A percentile compares a stretch with the other conserved stretches of the same genome.
Conservation (phyloP, 2,888 invertebrate species). For the Serripes groenlandicus region DNA sequence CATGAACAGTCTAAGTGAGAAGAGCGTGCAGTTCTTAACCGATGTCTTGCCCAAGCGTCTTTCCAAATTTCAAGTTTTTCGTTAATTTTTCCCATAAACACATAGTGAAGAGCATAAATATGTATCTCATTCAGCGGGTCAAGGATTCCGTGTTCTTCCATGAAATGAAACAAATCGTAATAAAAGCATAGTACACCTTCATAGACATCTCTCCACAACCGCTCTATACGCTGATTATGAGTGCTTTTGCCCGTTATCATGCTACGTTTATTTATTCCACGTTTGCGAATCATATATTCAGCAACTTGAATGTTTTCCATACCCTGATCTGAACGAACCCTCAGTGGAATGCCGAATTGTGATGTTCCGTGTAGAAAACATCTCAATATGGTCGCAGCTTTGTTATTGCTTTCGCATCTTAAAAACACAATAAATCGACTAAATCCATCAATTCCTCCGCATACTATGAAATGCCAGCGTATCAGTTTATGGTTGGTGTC, state of each 20-base stretch:
- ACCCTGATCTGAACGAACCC: constrained; percentile 47
- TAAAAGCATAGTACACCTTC: constrained; percentile 47
- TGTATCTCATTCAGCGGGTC: constrained; percentile 34
- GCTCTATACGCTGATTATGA: constrained; percentile 25
- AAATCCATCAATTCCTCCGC: constrained; percentile 55
- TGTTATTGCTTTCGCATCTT: constrained; percentile 49
- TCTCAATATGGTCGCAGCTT: constrained; percentile 38
- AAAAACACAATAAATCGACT: constrained; percentile 40
- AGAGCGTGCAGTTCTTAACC: constrained; percentile 50
- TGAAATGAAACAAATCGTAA: constrained; percentile 47
- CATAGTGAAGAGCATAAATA: constrained; percentile 42
- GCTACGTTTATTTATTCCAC: constrained; percentile 33
- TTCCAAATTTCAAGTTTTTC: constrained; percentile 38
- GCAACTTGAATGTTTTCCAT: constrained; percentile 45
- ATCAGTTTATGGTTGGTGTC: constrained; percentile 62
- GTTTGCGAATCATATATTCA: constrained; percentile 36
- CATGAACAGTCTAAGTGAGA: too few relatives aligned
- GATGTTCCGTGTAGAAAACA: constrained; percentile 31
- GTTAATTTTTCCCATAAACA: constrained; percentile 34
- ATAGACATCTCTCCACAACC: constrained; percentile 55
- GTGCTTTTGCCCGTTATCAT: constrained; percentile 54
- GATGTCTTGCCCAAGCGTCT: constrained; percentile 38
- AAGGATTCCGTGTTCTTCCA: constrained; percentile 42
- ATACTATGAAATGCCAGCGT: constrained; percentile 58
- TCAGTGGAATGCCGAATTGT: constrained; percentile 21